Evolutionary conservation across 2,113 vertebrate species (phyloP).

Genomic region (Lethenteron camtschaticum): DNA sequence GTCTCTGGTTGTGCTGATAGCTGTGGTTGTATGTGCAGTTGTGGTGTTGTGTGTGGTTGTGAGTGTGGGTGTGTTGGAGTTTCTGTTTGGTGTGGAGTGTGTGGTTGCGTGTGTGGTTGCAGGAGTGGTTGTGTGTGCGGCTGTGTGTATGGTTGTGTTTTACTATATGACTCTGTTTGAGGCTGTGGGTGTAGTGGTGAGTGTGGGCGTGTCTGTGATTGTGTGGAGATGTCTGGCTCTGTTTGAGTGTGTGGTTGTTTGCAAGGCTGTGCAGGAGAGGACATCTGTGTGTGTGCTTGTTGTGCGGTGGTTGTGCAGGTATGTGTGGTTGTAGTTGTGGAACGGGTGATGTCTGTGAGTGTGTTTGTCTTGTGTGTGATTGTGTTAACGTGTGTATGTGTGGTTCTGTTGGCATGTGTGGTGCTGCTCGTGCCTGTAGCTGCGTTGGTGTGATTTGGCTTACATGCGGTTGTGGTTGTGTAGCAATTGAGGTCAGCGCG

Average conservation of each 20-base stretch:
- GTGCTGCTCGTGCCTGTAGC: background rate
- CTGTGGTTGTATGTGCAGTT: no score
- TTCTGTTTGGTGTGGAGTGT: no score
- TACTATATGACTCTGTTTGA: no score
- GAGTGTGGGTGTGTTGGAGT: no score
- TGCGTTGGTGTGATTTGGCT: background rate
- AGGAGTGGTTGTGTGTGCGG: background rate
- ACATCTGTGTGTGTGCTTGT: constrained; percentile 1
- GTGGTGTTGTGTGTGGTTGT: no score
- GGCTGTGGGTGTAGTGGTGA: background rate
- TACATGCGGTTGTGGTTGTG: background rate
- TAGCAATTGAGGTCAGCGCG: background rate
- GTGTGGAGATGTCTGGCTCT: background rate
- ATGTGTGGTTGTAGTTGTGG: background rate
- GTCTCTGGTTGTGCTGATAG: no score
- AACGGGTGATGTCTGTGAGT: background rate
- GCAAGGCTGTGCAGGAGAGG: background rate
- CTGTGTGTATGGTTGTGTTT: background rate
- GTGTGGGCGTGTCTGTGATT: background rate
- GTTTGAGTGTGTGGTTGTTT: background rate
- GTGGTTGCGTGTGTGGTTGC: background rate
- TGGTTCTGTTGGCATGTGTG: background rate
- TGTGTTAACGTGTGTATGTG: background rate
- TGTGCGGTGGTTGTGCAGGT: background rate
- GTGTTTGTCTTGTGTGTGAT: background rate